phyloP scores from a whole-genome alignment of 2,797 vertebrate genomes.

The Bryconaethiops microstoma region DNA sequence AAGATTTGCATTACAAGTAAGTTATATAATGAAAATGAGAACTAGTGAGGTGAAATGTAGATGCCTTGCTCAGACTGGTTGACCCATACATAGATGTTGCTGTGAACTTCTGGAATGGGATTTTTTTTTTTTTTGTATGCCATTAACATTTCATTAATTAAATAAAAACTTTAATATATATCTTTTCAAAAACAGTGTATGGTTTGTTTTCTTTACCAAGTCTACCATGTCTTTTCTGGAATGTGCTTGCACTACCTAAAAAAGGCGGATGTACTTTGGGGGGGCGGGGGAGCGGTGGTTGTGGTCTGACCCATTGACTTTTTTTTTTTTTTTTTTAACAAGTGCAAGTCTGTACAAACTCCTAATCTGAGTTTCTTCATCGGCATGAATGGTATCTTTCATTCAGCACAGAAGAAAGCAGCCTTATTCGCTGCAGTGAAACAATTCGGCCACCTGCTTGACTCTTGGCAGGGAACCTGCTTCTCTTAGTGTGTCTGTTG shows the following conservation, averaged over 20 bases:
- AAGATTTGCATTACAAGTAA: slow-evolving; percentile 91
- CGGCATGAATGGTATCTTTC: slow-evolving; percentile 57
- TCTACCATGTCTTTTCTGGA: slow-evolving; percentile 7
- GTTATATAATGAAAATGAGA: slow-evolving; percentile 86
- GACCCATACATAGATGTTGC: slow-evolving; percentile 74
- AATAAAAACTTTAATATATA: slow-evolving; percentile 83
- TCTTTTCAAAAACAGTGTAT: slow-evolving; percentile 59
- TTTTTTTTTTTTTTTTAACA: slow-evolving; percentile 30
- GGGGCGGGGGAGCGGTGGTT: neutral
- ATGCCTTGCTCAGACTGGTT: slow-evolving; percentile 72
- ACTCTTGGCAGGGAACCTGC: slow-evolving; percentile 53
- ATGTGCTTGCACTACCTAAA: neutral
- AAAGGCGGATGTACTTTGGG: neutral
- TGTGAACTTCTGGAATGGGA: slow-evolving; percentile 79
- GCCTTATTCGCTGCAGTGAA: slow-evolving; percentile 45
- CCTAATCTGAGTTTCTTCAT: slow-evolving; percentile 46
- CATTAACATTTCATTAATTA: slow-evolving; percentile 81
- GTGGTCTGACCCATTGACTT: slow-evolving; percentile 23
- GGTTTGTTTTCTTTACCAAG: slow-evolving; percentile 28
- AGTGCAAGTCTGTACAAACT: slow-evolving; percentile 54
- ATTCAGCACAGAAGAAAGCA: slow-evolving; percentile 42
- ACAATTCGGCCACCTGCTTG: slow-evolving; percentile 53
- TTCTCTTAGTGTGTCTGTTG: slow-evolving; percentile 16
- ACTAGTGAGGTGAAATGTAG: slow-evolving; percentile 80
- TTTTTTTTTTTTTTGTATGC: slow-evolving; percentile 74